Evolutionary conservation across 2,888 invertebrate genomes (phyloP).

Genomic region (Dasysyrphus albostriatus): DNA sequence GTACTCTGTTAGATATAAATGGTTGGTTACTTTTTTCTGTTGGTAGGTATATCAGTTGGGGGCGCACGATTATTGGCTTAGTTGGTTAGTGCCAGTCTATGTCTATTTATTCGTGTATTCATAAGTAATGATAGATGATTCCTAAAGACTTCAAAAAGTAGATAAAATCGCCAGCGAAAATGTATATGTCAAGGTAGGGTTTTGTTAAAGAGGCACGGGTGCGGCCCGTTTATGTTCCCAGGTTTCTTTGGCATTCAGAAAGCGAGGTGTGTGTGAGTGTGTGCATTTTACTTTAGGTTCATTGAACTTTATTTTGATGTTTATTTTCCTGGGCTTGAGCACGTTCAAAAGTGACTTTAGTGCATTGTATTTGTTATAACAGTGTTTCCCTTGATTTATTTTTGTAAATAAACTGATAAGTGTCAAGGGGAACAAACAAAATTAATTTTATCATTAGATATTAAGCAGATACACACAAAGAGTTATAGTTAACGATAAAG

Average conservation of each 20-base stretch:
- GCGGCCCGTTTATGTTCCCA: conserved; percentile 25
- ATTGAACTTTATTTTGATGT: conserved; percentile 45
- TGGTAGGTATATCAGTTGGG: conserved; percentile 22
- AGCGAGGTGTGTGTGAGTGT: conserved; percentile 6
- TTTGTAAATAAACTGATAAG: not conserved
- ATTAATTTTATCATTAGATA: too few relatives aligned
- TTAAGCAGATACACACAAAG: too few relatives aligned
- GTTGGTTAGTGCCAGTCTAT: conserved; percentile 48
- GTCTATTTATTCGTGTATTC: conserved; percentile 16
- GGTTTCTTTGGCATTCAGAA: conserved; percentile 31
- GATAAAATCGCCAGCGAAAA: conserved; percentile 21
- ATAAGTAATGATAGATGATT: conserved; percentile 57
- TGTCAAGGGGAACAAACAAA: not conserved
- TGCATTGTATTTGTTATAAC: not conserved
- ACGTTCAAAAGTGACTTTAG: conserved; percentile 3
- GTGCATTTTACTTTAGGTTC: conserved; percentile 26
- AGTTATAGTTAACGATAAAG: too few relatives aligned
- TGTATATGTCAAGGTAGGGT: conserved; percentile 28
- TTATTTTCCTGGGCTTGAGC: conserved; percentile 13
- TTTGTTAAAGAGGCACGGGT: conserved; percentile 25
- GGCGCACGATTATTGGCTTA: conserved; percentile 50
- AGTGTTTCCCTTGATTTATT: conserved; percentile 8
- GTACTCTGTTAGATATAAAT: conserved; percentile 31
- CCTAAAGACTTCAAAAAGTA: conserved; percentile 23
- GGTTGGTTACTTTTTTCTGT: not conserved